Percentiles rank a stretch among this genome's conserved stretches.
Evolutionary conservation across 1,140 invertebrate genomes (phyloP).

Genomic region (Brachionus manjavacas): DNA sequence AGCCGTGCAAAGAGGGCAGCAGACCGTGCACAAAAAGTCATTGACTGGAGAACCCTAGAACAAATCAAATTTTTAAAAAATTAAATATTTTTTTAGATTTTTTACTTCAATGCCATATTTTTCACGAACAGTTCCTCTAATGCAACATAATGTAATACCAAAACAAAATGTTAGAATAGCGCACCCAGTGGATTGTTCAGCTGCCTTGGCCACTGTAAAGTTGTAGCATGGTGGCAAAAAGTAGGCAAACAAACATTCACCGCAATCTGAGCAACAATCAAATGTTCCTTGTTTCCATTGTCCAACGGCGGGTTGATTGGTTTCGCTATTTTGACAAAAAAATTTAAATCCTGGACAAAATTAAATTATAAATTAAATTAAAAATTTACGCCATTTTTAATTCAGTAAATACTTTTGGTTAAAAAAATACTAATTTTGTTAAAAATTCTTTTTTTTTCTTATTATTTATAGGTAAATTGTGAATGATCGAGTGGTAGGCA

Average conservation of each 20-base stretch:
- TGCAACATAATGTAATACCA: not conserved
- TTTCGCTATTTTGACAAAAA: not conserved
- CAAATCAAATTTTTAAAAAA: not conserved
- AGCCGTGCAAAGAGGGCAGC: not conserved
- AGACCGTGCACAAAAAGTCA: not conserved
- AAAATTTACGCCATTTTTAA: not conserved
- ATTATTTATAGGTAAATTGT: not conserved
- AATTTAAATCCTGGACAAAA: not conserved
- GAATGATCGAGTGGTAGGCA: not conserved
- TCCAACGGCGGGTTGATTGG: not conserved
- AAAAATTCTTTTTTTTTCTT: not conserved
- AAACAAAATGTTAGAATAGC: not conserved
- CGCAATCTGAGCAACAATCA: not conserved
- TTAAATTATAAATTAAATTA: not conserved
- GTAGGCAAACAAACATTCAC: not conserved
- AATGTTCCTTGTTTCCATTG: slow-evolving; percentile 17
- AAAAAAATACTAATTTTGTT: not conserved
- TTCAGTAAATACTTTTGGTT: not conserved
- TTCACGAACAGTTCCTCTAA: not conserved
- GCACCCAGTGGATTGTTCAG: not conserved
- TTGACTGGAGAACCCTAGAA: not conserved
- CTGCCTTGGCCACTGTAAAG: not conserved
- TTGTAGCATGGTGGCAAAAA: slow-evolving; percentile 2
- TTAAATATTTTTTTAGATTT: not conserved
- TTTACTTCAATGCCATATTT: not conserved